phyloP scores from a whole-genome alignment of 1,140 invertebrate species.

The Calephelis nemesis region DNA sequence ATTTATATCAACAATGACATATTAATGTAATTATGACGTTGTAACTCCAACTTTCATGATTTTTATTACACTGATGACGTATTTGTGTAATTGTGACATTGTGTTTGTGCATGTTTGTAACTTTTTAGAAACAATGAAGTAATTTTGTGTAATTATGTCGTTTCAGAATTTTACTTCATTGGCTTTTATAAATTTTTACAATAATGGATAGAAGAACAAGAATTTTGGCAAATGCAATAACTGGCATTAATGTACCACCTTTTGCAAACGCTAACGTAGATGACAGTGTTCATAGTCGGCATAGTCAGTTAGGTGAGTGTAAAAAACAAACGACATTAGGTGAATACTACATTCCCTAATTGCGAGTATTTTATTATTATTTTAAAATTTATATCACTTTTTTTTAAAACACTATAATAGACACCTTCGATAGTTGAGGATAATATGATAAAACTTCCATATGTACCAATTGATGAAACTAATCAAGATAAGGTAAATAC shows the following conservation, averaged over 20 bases:
- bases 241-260: constrained; percentile 5
- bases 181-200: constrained; percentile 4
- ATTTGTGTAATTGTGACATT: constrained; percentile 5
- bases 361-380: no score
- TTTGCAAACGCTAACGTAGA: neutral
- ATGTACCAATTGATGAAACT: no score
- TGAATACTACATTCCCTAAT: no score
- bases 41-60: constrained; percentile 14
- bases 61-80: constrained; percentile 21
- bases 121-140: neutral
- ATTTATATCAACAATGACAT: constrained; percentile 18
- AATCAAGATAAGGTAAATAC: no score
- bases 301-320: no score
- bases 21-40: neutral
- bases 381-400: no score
- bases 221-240: neutral
- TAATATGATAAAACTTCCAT: no score
- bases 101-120: neutral
- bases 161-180: constrained; percentile 6
- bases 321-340: no score
- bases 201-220: constrained; percentile 2
- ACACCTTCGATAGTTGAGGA: no score
- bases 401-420: no score
- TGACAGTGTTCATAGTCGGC: no score
- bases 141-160: neutral